Conservation (phyloP, 2,113 vertebrate species). For the Xiphophorus couchianus region DNA sequence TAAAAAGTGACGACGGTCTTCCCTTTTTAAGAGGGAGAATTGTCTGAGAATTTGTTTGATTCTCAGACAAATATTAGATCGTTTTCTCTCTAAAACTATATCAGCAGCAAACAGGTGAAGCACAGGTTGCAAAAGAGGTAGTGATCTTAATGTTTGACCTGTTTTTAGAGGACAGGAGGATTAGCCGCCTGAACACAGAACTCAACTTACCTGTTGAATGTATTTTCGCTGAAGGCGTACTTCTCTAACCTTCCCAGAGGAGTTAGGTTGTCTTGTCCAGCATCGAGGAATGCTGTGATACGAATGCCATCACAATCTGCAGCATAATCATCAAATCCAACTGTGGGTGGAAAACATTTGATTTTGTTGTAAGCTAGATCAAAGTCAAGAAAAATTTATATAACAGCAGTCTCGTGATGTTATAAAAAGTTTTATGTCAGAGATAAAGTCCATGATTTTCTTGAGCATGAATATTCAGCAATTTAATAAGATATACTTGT, state of each 20-base stretch:
- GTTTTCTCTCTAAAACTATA: neutral
- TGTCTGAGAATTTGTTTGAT: neutral
- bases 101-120: neutral
- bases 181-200: neutral
- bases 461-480: neutral
- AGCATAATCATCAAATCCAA: conserved; percentile 92
- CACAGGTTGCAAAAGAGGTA: neutral
- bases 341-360: conserved; percentile 44
- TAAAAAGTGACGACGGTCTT: neutral
- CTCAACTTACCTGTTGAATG: conserved; percentile 87
- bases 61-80: neutral
- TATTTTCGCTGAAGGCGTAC: conserved; percentile 89
- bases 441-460: neutral
- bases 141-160: neutral
- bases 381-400: neutral
- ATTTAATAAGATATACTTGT: neutral
- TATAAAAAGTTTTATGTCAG: neutral
- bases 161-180: neutral
- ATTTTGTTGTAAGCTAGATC: conserved; percentile 7
- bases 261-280: conserved; percentile 87
- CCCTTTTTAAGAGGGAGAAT: too few species aligned
- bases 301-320: conserved; percentile 88
- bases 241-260: conserved; percentile 88
- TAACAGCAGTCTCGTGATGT: neutral
- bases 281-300: conserved; percentile 89